A percentile compares a stretch with the other conserved stretches of the same genome.
Conservation (phyloP, 2,888 invertebrate genomes). For the Cheilosia grossa region DNA sequence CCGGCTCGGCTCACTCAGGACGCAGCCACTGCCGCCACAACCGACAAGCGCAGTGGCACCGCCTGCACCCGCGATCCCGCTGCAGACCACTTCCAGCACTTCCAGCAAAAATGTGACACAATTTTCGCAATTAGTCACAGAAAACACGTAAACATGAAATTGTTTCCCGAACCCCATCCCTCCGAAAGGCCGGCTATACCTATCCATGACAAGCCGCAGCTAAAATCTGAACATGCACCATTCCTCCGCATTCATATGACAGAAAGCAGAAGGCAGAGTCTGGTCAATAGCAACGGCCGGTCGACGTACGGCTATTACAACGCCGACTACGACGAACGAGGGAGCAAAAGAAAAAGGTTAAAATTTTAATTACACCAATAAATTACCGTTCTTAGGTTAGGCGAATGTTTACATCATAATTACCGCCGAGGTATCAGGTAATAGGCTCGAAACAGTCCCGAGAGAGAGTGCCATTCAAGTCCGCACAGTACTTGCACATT, state of each 20-base stretch:
- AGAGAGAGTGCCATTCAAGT: conserved; percentile 49
- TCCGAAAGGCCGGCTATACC: not conserved
- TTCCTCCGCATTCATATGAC: conserved; percentile 42
- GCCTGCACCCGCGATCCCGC: not conserved
- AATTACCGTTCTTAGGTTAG: conserved; percentile 74
- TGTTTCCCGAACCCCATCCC: conserved; percentile 63
- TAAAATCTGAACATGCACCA: conserved; percentile 61
- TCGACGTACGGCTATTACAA: conserved; percentile 5
- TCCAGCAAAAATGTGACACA: conserved; percentile 78
- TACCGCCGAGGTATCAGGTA: conserved; percentile 73
- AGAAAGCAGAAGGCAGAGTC: conserved; percentile 6
- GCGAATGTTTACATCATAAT: conserved; percentile 76
- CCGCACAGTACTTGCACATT: conserved; percentile 37
- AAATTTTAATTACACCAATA: conserved; percentile 76
- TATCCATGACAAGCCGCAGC: conserved; percentile 50
- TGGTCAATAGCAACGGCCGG: conserved; percentile 4
- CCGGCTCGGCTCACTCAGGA: conserved; percentile 56
- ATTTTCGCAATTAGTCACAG: conserved; percentile 81
- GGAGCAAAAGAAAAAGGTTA: conserved; percentile 65
- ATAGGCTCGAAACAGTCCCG: conserved; percentile 59
- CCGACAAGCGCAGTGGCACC: conserved; percentile 49
- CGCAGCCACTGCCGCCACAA: not conserved
- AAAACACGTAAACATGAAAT: conserved; percentile 79
- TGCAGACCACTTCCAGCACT: conserved; percentile 30
- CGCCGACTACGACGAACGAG: conserved; percentile 31